Percentiles rank a stretch among this genome's conserved stretches.
Evolutionary conservation across 2,113 vertebrate genomes (phyloP).

Genomic region (Jaculus jaculus): DNA sequence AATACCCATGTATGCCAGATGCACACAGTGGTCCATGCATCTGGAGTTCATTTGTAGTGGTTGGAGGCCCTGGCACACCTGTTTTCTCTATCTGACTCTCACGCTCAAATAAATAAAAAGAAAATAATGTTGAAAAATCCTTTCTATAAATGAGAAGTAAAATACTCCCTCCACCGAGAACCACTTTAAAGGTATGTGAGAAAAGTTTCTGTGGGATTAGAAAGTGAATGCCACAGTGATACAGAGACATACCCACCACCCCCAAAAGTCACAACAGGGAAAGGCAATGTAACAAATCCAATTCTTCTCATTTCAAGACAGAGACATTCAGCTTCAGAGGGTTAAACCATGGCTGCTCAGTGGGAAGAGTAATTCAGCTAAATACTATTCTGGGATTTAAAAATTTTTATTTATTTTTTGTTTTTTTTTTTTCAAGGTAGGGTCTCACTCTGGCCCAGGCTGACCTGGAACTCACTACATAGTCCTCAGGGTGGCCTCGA

Average conservation of each 20-base stretch:
- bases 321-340: neutral
- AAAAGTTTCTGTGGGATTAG: constrained; percentile 4
- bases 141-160: neutral
- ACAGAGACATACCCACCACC: neutral
- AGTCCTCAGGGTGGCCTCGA: too few species aligned
- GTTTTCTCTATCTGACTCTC: too few species aligned
- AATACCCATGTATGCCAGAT: too few species aligned
- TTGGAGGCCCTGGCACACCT: too few species aligned
- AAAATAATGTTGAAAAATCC: neutral
- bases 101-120: too few species aligned
- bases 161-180: neutral
- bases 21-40: too few species aligned
- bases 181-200: neutral
- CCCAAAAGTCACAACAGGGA: neutral
- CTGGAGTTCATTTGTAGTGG: too few species aligned
- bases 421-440: too few species aligned
- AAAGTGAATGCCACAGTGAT: neutral
- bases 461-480: too few species aligned
- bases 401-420: too few species aligned
- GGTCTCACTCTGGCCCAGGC: too few species aligned
- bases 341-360: neutral
- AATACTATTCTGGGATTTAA: too few species aligned
- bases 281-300: neutral
- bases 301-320: neutral
- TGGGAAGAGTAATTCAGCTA: neutral